A percentile compares a stretch with the other conserved stretches of the same genome.
Evolutionary conservation across 30 jellyfish, hydroid and myxozoan species (phyloP).

Genomic region (Hydra vulgaris): DNA sequence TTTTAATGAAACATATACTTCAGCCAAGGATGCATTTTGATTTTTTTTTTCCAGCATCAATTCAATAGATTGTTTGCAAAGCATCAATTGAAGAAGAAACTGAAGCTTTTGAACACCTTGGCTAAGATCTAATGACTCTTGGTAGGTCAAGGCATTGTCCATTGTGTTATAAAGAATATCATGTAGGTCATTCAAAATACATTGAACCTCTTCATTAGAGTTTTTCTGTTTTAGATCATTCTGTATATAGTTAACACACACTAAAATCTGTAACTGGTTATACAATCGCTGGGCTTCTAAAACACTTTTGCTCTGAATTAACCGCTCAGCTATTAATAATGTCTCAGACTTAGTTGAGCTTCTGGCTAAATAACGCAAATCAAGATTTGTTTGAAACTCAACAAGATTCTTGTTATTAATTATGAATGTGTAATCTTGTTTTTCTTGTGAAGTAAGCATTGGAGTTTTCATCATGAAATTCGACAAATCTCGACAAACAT

Average conservation of each 20-base stretch:
- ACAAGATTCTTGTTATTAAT: neutral
- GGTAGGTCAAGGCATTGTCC: constrained; percentile 8
- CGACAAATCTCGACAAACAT: neutral
- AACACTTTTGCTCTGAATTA: constrained; percentile 9
- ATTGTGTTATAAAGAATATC: neutral
- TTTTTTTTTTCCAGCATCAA: neutral
- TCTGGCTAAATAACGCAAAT: constrained; percentile 22
- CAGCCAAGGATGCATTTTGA: neutral
- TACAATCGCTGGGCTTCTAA: neutral
- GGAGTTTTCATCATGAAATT: constrained; percentile 1
- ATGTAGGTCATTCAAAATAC: neutral
- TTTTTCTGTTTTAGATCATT: neutral
- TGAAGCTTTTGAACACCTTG: neutral
- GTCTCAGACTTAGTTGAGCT: constrained; percentile 9
- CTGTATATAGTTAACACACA: neutral
- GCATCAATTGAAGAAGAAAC: neutral
- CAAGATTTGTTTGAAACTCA: neutral
- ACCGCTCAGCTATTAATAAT: constrained; percentile 26
- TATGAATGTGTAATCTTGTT: neutral
- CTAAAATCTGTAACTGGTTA: constrained; percentile 3
- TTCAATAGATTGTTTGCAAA: neutral
- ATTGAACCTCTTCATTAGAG: neutral
- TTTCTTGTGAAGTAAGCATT: constrained; percentile 11
- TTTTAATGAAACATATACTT: too few species aligned
- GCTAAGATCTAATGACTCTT: neutral